Percentiles rank a stretch among this genome's conserved stretches.
Evolutionary conservation across 2,888 invertebrate genomes (phyloP).

Genomic region (Archips crataeganus): DNA sequence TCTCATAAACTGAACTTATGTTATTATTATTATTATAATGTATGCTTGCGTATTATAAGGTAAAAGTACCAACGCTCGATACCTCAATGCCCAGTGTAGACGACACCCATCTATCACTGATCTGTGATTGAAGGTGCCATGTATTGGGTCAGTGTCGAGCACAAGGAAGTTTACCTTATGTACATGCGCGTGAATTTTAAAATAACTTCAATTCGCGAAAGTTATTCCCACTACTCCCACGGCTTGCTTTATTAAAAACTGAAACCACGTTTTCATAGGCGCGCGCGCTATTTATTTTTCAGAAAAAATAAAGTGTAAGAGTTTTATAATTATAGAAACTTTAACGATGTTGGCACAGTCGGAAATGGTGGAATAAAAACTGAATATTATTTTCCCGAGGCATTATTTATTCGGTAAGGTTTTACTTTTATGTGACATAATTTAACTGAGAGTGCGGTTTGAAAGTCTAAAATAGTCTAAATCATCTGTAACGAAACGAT

Average conservation of each 20-base stretch:
- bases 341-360: conserved; percentile 65
- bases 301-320: conserved; percentile 53
- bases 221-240: neutral
- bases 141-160: too few relatives aligned
- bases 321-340: conserved; percentile 63
- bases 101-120: too few relatives aligned
- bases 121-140: too few relatives aligned
- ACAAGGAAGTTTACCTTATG: too few relatives aligned
- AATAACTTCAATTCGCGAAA: neutral
- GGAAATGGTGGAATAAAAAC: conserved; percentile 29
- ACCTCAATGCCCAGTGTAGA: too few relatives aligned
- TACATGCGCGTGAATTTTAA: too few relatives aligned
- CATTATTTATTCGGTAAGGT: conserved; percentile 16
- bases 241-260: conserved; percentile 4
- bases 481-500: neutral
- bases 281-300: conserved; percentile 42
- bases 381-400: conserved; percentile 12
- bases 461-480: neutral
- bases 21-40: too few relatives aligned
- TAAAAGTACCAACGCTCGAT: too few relatives aligned
- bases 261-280: conserved; percentile 22
- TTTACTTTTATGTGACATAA: conserved; percentile 19
- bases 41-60: too few relatives aligned
- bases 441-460: neutral
- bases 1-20: too few relatives aligned